These are phyloP conservation scores for Leptodirus hochenwartii DNA, from an alignment of 2,888 invertebrate species.

Conservation along the genomic window DNA sequence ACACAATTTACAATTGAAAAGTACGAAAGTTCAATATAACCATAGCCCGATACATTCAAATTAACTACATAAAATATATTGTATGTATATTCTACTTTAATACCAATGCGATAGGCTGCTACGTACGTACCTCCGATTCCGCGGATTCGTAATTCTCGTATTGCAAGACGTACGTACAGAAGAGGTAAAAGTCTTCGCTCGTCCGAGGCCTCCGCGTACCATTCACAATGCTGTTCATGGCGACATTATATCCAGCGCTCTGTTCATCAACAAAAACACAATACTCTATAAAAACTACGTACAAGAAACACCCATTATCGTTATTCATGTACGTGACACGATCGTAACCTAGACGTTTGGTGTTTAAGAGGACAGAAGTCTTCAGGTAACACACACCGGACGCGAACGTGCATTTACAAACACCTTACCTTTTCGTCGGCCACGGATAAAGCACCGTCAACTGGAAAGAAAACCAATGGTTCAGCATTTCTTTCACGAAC, in stretches of 20 bases:
- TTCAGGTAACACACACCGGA: too few species aligned
- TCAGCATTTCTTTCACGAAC: not conserved
- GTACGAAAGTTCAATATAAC: too few species aligned
- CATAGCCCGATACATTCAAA: too few species aligned
- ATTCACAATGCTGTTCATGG: too few species aligned
- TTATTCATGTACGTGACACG: slow-evolving; percentile 11
- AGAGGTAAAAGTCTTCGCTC: slow-evolving; percentile 32
- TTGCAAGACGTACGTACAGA: slow-evolving; percentile 33
- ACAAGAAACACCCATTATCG: slow-evolving; percentile 2
- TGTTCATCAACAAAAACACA: too few species aligned
- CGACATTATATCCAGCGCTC: too few species aligned
- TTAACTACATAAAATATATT: too few species aligned
- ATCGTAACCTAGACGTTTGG: slow-evolving; percentile 17
- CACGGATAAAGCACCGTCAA: slow-evolving; percentile 14
- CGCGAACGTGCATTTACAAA: too few species aligned
- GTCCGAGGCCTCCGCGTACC: slow-evolving; percentile 27
- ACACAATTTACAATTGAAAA: too few species aligned
- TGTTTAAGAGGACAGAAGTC: slow-evolving; percentile 11
- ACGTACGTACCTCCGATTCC: slow-evolving; percentile 26
- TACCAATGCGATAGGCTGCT: slow-evolving; percentile 2
- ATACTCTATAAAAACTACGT: not conserved
- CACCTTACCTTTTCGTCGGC: slow-evolving; percentile 21
- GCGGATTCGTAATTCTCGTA: slow-evolving; percentile 32
- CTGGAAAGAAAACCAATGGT: not conserved
- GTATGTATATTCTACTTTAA: slow-evolving; percentile 3